These are phyloP conservation scores for Aphelenchoides avenae DNA, from an alignment of 1,140 invertebrate genomes.

Conservation along the genomic window DNA sequence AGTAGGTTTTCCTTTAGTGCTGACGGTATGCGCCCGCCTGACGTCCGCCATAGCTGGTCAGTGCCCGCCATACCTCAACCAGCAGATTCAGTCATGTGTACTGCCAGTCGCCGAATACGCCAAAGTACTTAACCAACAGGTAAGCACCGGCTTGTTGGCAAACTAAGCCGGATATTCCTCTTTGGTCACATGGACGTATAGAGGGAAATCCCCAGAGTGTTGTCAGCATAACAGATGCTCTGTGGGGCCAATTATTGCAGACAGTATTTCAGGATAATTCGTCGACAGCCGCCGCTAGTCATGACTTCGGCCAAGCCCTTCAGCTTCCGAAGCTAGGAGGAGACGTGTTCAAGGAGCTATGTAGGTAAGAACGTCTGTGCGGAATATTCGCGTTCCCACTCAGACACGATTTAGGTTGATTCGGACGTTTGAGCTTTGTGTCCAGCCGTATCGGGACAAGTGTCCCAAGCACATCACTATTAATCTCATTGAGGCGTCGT, in stretches of 20 bases:
- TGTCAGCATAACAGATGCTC: slow-evolving; percentile 5
- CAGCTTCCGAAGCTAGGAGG: slow-evolving; percentile 56
- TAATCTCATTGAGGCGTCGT: slow-evolving; percentile 54
- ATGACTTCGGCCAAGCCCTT: slow-evolving; percentile 49
- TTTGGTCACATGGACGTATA: not conserved
- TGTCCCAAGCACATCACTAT: slow-evolving; percentile 58
- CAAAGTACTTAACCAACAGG: slow-evolving; percentile 53
- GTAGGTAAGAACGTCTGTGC: slow-evolving; percentile 40
- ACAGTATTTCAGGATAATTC: slow-evolving; percentile 37
- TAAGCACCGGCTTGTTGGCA: not conserved
- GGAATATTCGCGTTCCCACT: slow-evolving; percentile 7
- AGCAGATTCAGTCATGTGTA: slow-evolving; percentile 51
- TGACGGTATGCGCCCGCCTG: not conserved
- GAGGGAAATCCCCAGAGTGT: not conserved
- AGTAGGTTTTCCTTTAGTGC: not conserved
- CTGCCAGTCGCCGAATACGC: slow-evolving; percentile 58
- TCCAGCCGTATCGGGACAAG: slow-evolving; percentile 32
- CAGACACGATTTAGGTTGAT: slow-evolving; percentile 49
- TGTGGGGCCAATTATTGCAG: slow-evolving; percentile 13
- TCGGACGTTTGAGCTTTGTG: slow-evolving; percentile 52
- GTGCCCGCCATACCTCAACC: slow-evolving; percentile 46
- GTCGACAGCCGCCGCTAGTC: slow-evolving; percentile 1
- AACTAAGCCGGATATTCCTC: not conserved
- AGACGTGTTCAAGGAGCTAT: slow-evolving; percentile 55
- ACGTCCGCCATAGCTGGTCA: slow-evolving; percentile 19